Evolutionary conservation across 1,140 invertebrate species (phyloP).

Genomic region (Amyelois transitella): DNA sequence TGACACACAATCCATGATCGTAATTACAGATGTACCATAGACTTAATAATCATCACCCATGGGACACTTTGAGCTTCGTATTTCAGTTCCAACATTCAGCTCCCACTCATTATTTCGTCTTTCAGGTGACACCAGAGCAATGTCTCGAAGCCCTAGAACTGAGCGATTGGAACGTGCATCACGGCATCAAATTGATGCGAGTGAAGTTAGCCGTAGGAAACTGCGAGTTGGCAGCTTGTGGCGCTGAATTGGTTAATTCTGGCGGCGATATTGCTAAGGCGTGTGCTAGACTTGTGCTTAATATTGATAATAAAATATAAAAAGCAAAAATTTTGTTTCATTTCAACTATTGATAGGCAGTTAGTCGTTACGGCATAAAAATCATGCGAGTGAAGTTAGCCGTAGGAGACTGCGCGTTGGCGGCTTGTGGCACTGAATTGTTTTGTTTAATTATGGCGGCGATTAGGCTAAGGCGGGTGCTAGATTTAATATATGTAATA

Average conservation of each 20-base stretch:
- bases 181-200: constrained; percentile 90
- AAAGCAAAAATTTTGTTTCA: not conserved
- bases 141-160: constrained; percentile 88
- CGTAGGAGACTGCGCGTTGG: too few species aligned
- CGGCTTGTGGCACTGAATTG: too few species aligned
- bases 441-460: too few species aligned
- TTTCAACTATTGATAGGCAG: too few species aligned
- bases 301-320: not conserved
- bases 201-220: constrained; percentile 58
- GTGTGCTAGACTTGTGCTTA: constrained; percentile 15
- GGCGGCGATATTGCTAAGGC: constrained; percentile 64
- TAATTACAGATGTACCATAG: not conserved
- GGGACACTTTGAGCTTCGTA: not conserved
- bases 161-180: constrained; percentile 91
- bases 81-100: not conserved
- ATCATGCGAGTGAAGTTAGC: too few species aligned
- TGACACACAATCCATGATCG: not conserved
- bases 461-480: too few species aligned
- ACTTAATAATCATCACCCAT: not conserved
- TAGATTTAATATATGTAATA: too few species aligned
- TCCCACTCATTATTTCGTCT: not conserved
- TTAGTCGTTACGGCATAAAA: too few species aligned
- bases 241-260: constrained; percentile 52
- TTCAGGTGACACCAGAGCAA: constrained; percentile 83
- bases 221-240: constrained; percentile 49